Base-by-base conservation (phyloP, 2,113 vertebrate genomes). In the Scortum barcoo region DNA sequence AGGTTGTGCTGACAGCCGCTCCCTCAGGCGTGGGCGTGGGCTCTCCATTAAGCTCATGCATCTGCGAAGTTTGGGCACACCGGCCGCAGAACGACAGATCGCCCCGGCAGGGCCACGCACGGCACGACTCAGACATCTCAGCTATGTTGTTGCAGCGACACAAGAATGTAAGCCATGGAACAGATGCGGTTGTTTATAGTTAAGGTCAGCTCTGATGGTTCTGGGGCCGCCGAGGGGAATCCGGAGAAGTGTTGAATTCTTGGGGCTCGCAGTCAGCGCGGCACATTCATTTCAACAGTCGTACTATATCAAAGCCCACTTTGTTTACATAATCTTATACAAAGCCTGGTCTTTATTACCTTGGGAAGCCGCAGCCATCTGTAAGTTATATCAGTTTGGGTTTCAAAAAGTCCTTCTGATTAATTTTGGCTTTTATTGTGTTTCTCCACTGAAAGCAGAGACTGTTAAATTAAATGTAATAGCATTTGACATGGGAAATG, bases 1-100 rank as follows among this genome's bases (percentile, higher is more conserved):
- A 95, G 94, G 89, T 86, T 44, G 90, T 92, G 94, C 92, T 96
- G 95, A 96, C 94, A 95, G 93, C 86, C 79, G 83, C 83, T 88
- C 94, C 91, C 92, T 0, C 13, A 78, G 91, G 92, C 93, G 8
- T 38, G 68, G 91, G 92, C 93, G 8, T 38, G 68, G 62, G 62
- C 70, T 50, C 85, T 44, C 44, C 28, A n/a, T 58, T 73, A 76
- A 78, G 57, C 74, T 70, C 33, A 4, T 78, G 83, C 76, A 70
- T 80, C 73, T 50, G 67, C 65, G 36, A 56, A 7, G 60, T 72
- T 76, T 22, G 77, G 80, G 70, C 62, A 58, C 44, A 10, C 13
- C 1, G 40, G 70, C 89, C 81, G n/a, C 75, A 72, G 19, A 86
- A 30, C 33, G 78, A 68, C 69, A 44, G 69, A 83, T 67, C 60